A percentile compares a stretch with the other conserved stretches of the same genome.
These are phyloP conservation scores for Agonopterix subpropinquella DNA, from an alignment of 2,888 invertebrate species.

Conservation along the genomic window DNA sequence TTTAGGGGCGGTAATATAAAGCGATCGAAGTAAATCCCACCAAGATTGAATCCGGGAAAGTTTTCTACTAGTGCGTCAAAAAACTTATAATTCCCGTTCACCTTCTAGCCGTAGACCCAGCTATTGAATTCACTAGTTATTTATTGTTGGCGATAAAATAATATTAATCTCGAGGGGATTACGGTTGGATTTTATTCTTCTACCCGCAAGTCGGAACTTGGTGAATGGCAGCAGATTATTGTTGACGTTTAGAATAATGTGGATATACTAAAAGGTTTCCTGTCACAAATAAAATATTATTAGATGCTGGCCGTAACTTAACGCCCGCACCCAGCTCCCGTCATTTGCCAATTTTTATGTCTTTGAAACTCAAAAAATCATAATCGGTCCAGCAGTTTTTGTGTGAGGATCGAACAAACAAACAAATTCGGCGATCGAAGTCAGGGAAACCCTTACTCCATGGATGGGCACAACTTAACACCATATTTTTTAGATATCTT, in stretches of 20 bases:
- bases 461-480: too few species aligned
- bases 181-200: constrained; percentile 66
- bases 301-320: too few species aligned
- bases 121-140: constrained; percentile 72
- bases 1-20: constrained; percentile 34
- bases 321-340: too few species aligned
- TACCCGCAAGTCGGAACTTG: constrained; percentile 55
- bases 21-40: constrained; percentile 53
- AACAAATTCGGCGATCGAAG: too few species aligned
- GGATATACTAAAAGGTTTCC: constrained; percentile 25
- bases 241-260: constrained; percentile 36
- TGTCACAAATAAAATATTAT: too few species aligned
- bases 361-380: too few species aligned
- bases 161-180: constrained; percentile 73
- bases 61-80: constrained; percentile 65
- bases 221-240: constrained; percentile 57
- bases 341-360: too few species aligned
- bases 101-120: constrained; percentile 14
- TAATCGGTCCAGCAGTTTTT: too few species aligned
- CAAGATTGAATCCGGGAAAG: constrained; percentile 65
- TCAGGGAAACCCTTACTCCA: too few species aligned
- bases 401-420: too few species aligned
- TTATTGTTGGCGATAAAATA: constrained; percentile 74
- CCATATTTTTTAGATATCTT: too few species aligned
- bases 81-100: constrained; percentile 61